phyloP scores from a whole-genome alignment of 2,113 vertebrate species.

The Ciconia boyciana region DNA sequence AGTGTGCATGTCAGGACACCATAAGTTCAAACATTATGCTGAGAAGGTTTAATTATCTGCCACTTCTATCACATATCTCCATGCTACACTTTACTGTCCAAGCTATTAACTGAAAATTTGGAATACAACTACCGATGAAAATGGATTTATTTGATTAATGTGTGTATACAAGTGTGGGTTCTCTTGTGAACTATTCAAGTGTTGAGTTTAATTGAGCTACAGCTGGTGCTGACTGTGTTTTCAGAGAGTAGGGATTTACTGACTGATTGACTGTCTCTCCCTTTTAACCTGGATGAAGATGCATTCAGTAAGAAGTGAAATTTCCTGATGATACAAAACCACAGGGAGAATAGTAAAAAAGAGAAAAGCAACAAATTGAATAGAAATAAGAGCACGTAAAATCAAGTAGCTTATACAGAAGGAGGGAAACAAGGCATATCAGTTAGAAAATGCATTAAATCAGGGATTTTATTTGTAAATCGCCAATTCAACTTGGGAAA shows the following conservation, averaged over 20 bases:
- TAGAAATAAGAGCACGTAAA: background rate
- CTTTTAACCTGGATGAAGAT: slow-evolving; percentile 55
- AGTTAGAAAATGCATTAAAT: background rate
- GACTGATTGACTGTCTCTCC: slow-evolving; percentile 62
- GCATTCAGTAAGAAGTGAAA: background rate
- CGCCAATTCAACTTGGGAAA: background rate
- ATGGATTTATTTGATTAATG: slow-evolving; percentile 61
- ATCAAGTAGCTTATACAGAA: slow-evolving; percentile 23
- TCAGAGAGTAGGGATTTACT: slow-evolving; percentile 54
- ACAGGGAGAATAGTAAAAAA: background rate
- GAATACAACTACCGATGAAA: slow-evolving; percentile 23
- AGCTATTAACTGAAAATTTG: slow-evolving; percentile 7
- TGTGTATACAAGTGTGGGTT: slow-evolving; percentile 20
- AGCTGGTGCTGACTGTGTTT: slow-evolving; percentile 54
- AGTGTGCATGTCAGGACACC: background rate
- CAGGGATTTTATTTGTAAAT: background rate
- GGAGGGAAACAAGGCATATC: background rate
- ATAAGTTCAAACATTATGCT: background rate
- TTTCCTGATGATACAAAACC: slow-evolving; percentile 27
- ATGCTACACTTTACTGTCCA: background rate
- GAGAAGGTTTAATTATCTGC: background rate
- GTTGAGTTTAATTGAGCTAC: slow-evolving; percentile 64
- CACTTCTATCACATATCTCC: background rate
- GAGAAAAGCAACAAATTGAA: background rate
- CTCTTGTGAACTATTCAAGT: slow-evolving; percentile 54